A percentile compares a stretch with the other conserved stretches of the same genome.
These are phyloP conservation scores for Prochilodus magdalenae DNA, from an alignment of 2,113 vertebrate genomes.

Conservation along the genomic window DNA sequence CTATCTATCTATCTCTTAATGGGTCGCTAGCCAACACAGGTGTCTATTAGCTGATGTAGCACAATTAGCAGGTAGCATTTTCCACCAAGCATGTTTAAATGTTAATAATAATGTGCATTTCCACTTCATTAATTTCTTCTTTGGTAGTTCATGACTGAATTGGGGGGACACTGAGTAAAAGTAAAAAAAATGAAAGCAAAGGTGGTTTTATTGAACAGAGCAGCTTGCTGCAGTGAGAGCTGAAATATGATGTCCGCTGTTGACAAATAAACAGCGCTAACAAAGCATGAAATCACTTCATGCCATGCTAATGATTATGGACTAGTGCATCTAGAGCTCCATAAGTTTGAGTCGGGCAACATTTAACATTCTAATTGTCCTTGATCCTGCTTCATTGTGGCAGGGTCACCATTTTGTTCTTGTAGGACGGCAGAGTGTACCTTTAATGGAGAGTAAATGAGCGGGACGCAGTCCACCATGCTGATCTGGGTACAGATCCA, in stretches of 20 bases:
- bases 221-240: not conserved
- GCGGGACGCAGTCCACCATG: not conserved
- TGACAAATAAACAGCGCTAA: not conserved
- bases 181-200: too few species aligned
- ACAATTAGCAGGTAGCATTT: too few species aligned
- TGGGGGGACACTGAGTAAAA: too few species aligned
- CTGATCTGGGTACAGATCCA: not conserved
- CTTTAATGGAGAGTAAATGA: slow-evolving; percentile 12
- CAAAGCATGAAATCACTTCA: slow-evolving; percentile 21
- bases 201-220: not conserved
- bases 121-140: too few species aligned
- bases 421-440: not conserved
- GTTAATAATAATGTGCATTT: too few species aligned
- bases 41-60: too few species aligned
- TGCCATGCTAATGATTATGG: not conserved
- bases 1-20: too few species aligned
- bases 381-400: not conserved
- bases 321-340: not conserved
- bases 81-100: too few species aligned
- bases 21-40: too few species aligned
- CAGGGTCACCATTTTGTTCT: not conserved
- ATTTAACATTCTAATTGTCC: not conserved
- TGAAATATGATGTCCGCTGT: not conserved
- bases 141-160: too few species aligned
- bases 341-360: not conserved